phyloP scores from a whole-genome alignment of 2,888 invertebrate genomes.

The Agrilus mali region DNA sequence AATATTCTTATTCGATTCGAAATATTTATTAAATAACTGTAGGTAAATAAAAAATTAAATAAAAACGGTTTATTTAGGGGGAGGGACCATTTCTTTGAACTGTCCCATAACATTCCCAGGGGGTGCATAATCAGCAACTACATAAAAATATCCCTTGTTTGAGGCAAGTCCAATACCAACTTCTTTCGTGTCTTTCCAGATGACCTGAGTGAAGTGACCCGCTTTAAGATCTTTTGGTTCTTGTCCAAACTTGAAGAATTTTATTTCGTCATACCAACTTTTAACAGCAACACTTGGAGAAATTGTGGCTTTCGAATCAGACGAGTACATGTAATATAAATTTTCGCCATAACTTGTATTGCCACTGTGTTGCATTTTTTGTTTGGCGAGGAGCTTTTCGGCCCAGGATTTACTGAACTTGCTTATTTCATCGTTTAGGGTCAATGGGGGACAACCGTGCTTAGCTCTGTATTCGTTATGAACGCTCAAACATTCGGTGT shows the following conservation, averaged over 20 bases:
- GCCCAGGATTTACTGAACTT: constrained; percentile 40
- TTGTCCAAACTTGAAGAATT: constrained; percentile 51
- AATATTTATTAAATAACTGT: too few relatives aligned
- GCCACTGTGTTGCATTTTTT: constrained; percentile 42
- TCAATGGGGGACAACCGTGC: constrained; percentile 43
- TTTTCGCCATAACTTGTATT: constrained; percentile 52
- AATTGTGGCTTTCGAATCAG: constrained; percentile 48
- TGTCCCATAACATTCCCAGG: constrained; percentile 72
- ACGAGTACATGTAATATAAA: constrained; percentile 55
- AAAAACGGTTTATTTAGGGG: too few relatives aligned
- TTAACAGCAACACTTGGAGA: constrained; percentile 56
- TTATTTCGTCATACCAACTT: constrained; percentile 66
- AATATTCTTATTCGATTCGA: too few relatives aligned
- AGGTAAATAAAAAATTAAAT: too few relatives aligned
- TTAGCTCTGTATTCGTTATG: constrained; percentile 49
- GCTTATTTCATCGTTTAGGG: constrained; percentile 37
- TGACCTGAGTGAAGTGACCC: constrained; percentile 62
- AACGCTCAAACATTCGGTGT: constrained; percentile 27
- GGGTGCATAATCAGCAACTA: constrained; percentile 82
- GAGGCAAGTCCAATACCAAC: constrained; percentile 64
- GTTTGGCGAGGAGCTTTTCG: constrained; percentile 37
- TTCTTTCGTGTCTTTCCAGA: constrained; percentile 64
- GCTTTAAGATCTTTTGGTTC: constrained; percentile 52
- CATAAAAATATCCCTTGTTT: constrained; percentile 55
- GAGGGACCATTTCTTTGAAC: constrained; percentile 57